Conservation (phyloP, 2,797 vertebrate species). For the Selene dorsalis region DNA sequence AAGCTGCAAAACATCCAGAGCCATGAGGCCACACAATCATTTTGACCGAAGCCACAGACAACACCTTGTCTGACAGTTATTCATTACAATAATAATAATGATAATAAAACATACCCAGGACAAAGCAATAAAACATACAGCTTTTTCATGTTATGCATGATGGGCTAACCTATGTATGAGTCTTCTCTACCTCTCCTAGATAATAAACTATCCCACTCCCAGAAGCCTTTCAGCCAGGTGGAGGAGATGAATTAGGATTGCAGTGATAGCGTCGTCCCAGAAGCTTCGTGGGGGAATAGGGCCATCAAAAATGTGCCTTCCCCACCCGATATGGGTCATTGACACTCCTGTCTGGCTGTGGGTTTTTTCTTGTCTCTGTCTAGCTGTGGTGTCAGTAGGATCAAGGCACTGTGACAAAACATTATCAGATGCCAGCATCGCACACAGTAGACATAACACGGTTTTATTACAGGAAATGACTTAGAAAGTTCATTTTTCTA, state of each 20-base stretch:
- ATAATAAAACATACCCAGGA: neutral
- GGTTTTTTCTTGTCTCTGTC: conserved; percentile 13
- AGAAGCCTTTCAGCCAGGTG: conserved; percentile 51
- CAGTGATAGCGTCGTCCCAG: conserved; percentile 61
- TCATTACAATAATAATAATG: neutral
- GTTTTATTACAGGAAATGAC: conserved; percentile 37
- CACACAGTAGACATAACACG: conserved; percentile 50
- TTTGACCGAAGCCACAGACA: conserved; percentile 6
- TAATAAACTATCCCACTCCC: conserved; percentile 49
- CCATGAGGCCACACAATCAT: neutral
- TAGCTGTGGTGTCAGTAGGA: conserved; percentile 13
- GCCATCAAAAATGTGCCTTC: conserved; percentile 44
- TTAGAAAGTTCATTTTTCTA: conserved; percentile 34
- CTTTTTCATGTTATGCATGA: conserved; percentile 15
- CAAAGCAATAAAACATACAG: neutral
- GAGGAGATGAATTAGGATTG: conserved; percentile 70
- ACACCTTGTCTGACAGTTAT: neutral
- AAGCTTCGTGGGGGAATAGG: conserved; percentile 59
- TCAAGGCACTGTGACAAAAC: conserved; percentile 30
- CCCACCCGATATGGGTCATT: conserved; percentile 52
- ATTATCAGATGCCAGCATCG: conserved; percentile 49
- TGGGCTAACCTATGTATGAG: conserved; percentile 13
- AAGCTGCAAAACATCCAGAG: conserved; percentile 18
- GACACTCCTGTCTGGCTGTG: conserved; percentile 35
- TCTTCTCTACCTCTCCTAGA: conserved; percentile 30